A percentile compares a stretch with the other conserved stretches of the same genome.
phyloP scores from a whole-genome alignment of 2,797 vertebrate genomes.

The Glossophaga mutica region DNA sequence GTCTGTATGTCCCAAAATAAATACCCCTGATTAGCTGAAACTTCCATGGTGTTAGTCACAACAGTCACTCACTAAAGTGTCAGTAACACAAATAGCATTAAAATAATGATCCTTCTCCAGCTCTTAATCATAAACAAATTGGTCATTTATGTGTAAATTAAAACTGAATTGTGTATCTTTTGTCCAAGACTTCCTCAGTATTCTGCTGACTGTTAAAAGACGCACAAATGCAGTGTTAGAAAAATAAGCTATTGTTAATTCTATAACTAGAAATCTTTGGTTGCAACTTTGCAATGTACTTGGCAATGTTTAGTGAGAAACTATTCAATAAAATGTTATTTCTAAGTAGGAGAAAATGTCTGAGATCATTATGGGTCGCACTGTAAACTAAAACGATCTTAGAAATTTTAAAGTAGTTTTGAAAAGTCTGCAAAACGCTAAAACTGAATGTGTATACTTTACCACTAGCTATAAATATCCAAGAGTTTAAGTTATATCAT shows the following conservation, averaged over 20 bases:
- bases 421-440: neutral
- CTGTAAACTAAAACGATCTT: neutral
- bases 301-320: neutral
- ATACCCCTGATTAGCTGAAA: neutral
- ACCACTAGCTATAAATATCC: slow-evolving; percentile 27
- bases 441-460: neutral
- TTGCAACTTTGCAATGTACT: neutral
- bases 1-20: slow-evolving; percentile 47
- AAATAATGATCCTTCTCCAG: slow-evolving; percentile 18
- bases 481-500: neutral
- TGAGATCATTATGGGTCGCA: neutral
- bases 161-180: neutral
- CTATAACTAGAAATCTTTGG: neutral
- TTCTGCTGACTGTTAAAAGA: neutral
- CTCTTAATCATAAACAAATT: neutral
- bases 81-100: slow-evolving; percentile 15
- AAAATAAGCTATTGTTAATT: neutral
- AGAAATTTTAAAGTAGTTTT: slow-evolving; percentile 19
- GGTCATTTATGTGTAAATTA: slow-evolving; percentile 2
- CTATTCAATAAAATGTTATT: slow-evolving; percentile 16
- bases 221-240: neutral
- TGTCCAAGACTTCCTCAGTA: neutral
- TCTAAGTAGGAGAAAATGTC: neutral
- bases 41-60: neutral
- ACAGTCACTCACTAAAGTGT: neutral